Evolutionary conservation across 2,888 invertebrate species (phyloP).

Genomic region (Habrosyne pyritoides): DNA sequence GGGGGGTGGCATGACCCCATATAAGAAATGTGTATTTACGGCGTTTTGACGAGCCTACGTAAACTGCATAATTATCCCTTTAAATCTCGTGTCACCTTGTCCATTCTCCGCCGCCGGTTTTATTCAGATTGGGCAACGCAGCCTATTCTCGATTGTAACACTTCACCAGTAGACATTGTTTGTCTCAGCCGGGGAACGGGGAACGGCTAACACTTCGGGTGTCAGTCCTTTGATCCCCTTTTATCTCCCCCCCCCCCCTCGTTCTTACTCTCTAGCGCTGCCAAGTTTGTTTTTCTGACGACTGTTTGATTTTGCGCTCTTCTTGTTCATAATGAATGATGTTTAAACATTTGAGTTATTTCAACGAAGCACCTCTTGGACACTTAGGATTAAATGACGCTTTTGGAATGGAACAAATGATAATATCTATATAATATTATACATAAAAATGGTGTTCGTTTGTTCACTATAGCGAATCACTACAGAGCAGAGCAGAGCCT

Average conservation of each 20-base stretch:
- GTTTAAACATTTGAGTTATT: neutral
- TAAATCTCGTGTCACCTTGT: neutral
- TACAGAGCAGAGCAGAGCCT: too few relatives aligned
- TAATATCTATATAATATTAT: too few relatives aligned
- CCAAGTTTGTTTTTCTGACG: conserved; percentile 3
- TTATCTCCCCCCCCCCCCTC: neutral
- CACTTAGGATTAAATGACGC: neutral
- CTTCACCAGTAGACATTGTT: neutral
- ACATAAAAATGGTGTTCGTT: too few relatives aligned
- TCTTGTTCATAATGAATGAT: neutral
- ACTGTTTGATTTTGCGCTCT: conserved; percentile 2
- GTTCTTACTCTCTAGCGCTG: neutral
- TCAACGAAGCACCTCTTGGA: neutral
- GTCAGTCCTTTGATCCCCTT: neutral
- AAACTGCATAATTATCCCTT: too few relatives aligned
- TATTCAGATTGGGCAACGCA: neutral
- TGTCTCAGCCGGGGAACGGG: neutral
- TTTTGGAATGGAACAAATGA: too few relatives aligned
- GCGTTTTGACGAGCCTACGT: too few relatives aligned
- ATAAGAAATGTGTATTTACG: too few relatives aligned
- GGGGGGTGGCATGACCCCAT: too few relatives aligned
- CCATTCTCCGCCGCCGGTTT: neutral
- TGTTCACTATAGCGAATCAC: too few relatives aligned
- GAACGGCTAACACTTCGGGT: neutral
- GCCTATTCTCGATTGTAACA: neutral